phyloP scores from a whole-genome alignment of 2,113 vertebrate species.

The Paralichthys olivaceus region DNA sequence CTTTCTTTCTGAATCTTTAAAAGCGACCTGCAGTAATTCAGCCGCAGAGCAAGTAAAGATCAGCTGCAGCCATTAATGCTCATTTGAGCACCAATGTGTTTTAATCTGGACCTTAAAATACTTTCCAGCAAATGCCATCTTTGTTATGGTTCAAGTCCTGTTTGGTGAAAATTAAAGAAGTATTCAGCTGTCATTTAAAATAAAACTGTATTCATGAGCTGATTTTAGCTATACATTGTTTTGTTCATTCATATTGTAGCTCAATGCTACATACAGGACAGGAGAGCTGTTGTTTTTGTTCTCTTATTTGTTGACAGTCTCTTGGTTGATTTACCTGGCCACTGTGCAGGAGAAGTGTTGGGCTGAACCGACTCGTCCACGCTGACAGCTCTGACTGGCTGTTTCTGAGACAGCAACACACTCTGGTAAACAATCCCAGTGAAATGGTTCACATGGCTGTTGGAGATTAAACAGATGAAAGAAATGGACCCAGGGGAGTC shows the following conservation, averaged over 20 bases:
- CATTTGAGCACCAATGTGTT: too few species aligned
- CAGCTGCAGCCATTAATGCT: background rate
- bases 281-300: background rate
- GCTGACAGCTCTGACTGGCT: constrained; percentile 85
- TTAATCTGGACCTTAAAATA: background rate
- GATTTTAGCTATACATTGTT: background rate
- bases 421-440: constrained; percentile 96
- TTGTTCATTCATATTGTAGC: background rate
- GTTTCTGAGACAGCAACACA: constrained; percentile 87
- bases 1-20: too few species aligned
- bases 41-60: too few species aligned
- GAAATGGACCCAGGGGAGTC: constrained; percentile 1
- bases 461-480: constrained; percentile 40
- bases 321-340: constrained; percentile 89
- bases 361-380: constrained; percentile 91
- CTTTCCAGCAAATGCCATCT: background rate
- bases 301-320: background rate
- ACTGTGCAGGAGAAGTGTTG: constrained; percentile 93
- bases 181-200: background rate
- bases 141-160: background rate
- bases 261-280: background rate
- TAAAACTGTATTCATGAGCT: background rate
- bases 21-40: too few species aligned
- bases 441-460: constrained; percentile 93
- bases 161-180: background rate